A percentile compares a stretch with the other conserved stretches of the same genome.
phyloP scores from a whole-genome alignment of 37 sponge, comb jelly and placozoan species.

The Lycopodina hypogea region DNA sequence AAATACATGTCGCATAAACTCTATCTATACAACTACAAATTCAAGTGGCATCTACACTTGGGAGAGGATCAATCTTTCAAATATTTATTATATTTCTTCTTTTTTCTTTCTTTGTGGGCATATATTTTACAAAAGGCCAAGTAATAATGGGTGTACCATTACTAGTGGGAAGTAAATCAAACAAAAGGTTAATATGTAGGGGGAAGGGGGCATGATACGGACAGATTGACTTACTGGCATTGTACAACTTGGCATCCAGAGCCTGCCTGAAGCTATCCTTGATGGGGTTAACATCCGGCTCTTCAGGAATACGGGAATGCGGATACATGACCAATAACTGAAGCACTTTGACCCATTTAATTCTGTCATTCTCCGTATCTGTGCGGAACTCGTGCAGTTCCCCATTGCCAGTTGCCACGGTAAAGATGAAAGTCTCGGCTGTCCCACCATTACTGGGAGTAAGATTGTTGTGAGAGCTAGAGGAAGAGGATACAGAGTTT shows the following conservation, averaged over 20 bases:
- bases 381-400: slow-evolving; percentile 42
- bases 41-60: too few species aligned
- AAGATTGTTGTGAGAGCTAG: background rate
- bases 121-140: too few species aligned
- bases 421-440: background rate
- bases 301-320: slow-evolving; percentile 54
- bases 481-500: background rate
- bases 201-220: too few species aligned
- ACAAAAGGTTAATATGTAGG: too few species aligned
- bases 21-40: too few species aligned
- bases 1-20: too few species aligned
- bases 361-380: slow-evolving; percentile 19
- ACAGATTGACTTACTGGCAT: slow-evolving; percentile 34
- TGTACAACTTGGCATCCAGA: slow-evolving; percentile 33
- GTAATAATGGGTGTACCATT: too few species aligned
- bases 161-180: too few species aligned
- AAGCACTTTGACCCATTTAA: slow-evolving; percentile 37
- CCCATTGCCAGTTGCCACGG: background rate
- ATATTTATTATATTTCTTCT: too few species aligned
- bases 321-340: slow-evolving; percentile 51
- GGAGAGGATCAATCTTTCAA: too few species aligned
- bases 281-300: slow-evolving; percentile 42
- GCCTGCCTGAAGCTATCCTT: slow-evolving; percentile 26
- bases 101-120: too few species aligned
- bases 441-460: background rate